These are phyloP conservation scores for Pachydiplax longipennis DNA, from an alignment of 2,888 invertebrate genomes.

Conservation along the genomic window DNA sequence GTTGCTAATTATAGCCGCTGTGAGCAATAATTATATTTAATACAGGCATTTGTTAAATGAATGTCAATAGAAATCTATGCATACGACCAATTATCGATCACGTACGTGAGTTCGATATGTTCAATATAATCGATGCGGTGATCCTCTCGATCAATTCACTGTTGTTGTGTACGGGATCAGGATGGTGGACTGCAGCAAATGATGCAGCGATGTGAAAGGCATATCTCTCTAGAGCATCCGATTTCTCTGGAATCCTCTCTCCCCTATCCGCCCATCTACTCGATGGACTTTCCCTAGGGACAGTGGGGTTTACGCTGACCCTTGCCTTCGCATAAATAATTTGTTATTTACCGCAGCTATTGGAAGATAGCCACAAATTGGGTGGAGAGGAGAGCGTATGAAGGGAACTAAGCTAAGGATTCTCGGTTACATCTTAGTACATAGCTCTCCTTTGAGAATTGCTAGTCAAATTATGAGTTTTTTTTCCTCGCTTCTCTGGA, in stretches of 20 bases:
- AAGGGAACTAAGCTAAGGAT: background rate
- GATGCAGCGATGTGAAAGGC: background rate
- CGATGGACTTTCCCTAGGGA: background rate
- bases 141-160: no score
- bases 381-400: background rate
- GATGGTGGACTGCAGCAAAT: background rate
- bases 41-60: no score
- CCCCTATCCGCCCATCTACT: background rate
- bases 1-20: no score
- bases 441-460: background rate
- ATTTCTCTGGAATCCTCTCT: background rate
- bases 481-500: background rate
- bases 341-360: constrained; percentile 27
- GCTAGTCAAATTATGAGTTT: background rate
- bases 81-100: no score
- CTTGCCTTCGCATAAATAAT: constrained; percentile 22
- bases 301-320: background rate
- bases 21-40: no score
- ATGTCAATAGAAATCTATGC: no score
- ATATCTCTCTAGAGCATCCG: constrained; percentile 7
- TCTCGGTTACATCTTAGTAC: background rate
- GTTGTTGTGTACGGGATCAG: background rate
- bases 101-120: no score
- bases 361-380: constrained; percentile 33
- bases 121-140: no score